Evolutionary conservation across 2,797 vertebrate species (phyloP).

Genomic region (Poeciliopsis infans): DNA sequence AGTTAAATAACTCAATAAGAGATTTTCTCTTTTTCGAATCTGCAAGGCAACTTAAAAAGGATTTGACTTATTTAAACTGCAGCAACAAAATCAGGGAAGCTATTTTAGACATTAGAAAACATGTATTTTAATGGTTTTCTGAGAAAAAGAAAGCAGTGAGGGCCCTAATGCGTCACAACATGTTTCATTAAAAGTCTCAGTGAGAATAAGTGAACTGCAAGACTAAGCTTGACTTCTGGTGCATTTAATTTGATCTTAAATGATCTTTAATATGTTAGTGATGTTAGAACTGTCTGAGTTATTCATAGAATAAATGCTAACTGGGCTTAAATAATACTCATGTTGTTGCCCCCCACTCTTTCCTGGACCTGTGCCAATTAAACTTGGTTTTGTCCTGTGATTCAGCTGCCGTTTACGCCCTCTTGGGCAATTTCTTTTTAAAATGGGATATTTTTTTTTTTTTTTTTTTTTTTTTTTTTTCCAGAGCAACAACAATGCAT

Average conservation of each 20-base stretch:
- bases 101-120: not conserved
- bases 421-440: slow-evolving; percentile 27
- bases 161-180: not conserved
- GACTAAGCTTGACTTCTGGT: not conserved
- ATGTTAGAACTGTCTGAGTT: slow-evolving; percentile 2
- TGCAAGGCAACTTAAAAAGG: not conserved
- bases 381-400: slow-evolving; percentile 52
- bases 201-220: not conserved
- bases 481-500: slow-evolving; percentile 34
- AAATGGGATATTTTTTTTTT: slow-evolving; percentile 14
- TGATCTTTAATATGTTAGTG: not conserved
- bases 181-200: not conserved
- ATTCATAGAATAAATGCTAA: slow-evolving; percentile 37
- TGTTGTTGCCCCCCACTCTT: slow-evolving; percentile 27
- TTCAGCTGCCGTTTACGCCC: slow-evolving; percentile 41
- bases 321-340: slow-evolving; percentile 40
- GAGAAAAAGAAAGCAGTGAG: not conserved
- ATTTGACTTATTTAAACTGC: not conserved
- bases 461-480: slow-evolving; percentile 31
- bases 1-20: too few relatives aligned
- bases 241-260: not conserved
- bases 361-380: slow-evolving; percentile 61
- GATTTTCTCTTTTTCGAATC: not conserved
- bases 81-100: not conserved
- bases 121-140: not conserved